Percentiles rank a stretch among this genome's conserved stretches.
phyloP scores from a whole-genome alignment of 1,140 invertebrate genomes.

The Penaeus chinensis region DNA sequence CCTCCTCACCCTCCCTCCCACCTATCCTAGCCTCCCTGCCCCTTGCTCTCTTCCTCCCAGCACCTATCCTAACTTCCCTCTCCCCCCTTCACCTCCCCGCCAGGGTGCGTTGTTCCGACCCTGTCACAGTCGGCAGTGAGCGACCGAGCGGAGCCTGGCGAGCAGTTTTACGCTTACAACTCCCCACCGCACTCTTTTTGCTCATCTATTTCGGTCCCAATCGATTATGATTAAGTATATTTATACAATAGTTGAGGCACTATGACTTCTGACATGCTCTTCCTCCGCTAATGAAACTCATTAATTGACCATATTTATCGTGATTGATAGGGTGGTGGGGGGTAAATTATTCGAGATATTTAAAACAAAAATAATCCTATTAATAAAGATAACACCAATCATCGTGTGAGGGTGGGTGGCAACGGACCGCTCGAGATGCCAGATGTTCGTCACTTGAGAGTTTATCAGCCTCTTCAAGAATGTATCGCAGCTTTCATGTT shows the following conservation, averaged over 20 bases:
- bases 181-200: slow-evolving; percentile 13
- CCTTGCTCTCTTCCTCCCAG: not conserved
- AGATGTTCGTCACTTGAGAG: slow-evolving; percentile 18
- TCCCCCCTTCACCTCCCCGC: not conserved
- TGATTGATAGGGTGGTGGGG: not conserved
- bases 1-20: no score
- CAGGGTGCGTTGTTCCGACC: not conserved
- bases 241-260: not conserved
- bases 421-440: slow-evolving; percentile 29
- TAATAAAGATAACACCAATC: slow-evolving; percentile 44
- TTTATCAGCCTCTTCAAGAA: slow-evolving; percentile 30
- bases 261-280: not conserved
- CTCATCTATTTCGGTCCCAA: slow-evolving; percentile 43
- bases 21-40: no score
- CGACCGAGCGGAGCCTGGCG: slow-evolving; percentile 2
- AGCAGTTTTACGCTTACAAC: slow-evolving; percentile 46
- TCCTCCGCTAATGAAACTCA: not conserved
- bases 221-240: slow-evolving; percentile 48
- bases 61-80: not conserved
- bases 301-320: not conserved
- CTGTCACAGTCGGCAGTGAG: slow-evolving; percentile 24
- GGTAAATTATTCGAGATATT: slow-evolving; percentile 35
- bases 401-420: slow-evolving; percentile 40
- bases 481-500: slow-evolving; percentile 43
- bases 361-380: slow-evolving; percentile 45